Evolutionary conservation across 92 coral and sea anemone species (phyloP).

Genomic region (Actinostola sp.): DNA sequence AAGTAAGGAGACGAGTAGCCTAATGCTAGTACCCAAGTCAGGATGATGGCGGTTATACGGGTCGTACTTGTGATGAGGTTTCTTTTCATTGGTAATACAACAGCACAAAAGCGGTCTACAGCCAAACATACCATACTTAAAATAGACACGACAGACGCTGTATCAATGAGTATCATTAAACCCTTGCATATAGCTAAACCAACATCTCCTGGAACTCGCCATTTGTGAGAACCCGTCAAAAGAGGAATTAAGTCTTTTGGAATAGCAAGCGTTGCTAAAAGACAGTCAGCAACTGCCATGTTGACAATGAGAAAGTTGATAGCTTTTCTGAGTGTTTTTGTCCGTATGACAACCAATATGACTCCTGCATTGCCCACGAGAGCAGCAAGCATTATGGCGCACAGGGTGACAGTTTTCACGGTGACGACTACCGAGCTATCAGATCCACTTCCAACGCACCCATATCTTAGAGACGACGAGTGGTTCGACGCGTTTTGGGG

Average conservation of each 20-base stretch:
- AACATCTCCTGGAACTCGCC: slow-evolving; percentile 12
- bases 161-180: slow-evolving; percentile 1
- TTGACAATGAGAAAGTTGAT: slow-evolving; percentile 26
- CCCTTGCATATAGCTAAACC: slow-evolving; percentile 18
- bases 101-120: slow-evolving; percentile 38
- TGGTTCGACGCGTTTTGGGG: background rate
- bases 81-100: slow-evolving; percentile 40
- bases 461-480: background rate
- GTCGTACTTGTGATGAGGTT: slow-evolving; percentile 23
- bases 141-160: slow-evolving; percentile 31
- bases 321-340: slow-evolving; percentile 12
- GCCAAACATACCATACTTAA: slow-evolving; percentile 36
- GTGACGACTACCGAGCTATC: background rate
- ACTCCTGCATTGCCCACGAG: slow-evolving; percentile 16
- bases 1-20: slow-evolving; percentile 26
- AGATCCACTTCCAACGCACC: background rate
- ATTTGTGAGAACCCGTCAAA: background rate
- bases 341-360: slow-evolving; percentile 10
- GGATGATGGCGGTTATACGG: slow-evolving; percentile 14
- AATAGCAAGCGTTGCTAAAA: slow-evolving; percentile 4
- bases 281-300: slow-evolving; percentile 23
- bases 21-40: slow-evolving; percentile 39
- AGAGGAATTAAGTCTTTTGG: background rate
- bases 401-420: background rate
- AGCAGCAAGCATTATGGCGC: slow-evolving; percentile 13